Conservation (phyloP, 2,888 invertebrate genomes). For the Tetranychus truncatus region DNA sequence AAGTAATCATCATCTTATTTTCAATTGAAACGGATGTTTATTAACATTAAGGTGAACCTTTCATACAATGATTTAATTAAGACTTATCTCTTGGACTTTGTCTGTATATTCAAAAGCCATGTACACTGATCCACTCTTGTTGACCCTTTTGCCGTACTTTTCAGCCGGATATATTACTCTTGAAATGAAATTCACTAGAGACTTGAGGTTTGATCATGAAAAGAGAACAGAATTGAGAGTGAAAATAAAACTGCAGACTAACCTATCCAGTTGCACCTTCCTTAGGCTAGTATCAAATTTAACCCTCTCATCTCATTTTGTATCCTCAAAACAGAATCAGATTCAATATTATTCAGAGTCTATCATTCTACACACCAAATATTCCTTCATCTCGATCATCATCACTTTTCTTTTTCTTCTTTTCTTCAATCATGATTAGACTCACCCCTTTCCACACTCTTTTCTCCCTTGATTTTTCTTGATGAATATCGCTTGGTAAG, state of each 20-base stretch:
- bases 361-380: neutral
- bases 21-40: neutral
- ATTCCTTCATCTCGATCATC: neutral
- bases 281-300: neutral
- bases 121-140: neutral
- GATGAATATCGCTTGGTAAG: neutral
- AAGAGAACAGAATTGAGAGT: neutral
- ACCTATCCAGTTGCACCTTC: neutral
- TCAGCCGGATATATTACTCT: neutral
- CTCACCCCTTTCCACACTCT: neutral
- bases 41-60: neutral
- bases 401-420: neutral
- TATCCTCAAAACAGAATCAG: neutral
- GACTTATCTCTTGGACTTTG: neutral
- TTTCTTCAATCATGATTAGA: neutral
- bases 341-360: neutral
- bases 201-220: neutral
- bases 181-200: neutral
- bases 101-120: neutral
- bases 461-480: neutral
- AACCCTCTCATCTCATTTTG: neutral
- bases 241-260: neutral
- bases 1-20: neutral
- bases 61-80: neutral
- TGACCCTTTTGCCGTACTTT: neutral